phyloP scores from a whole-genome alignment of 2,113 vertebrate genomes.

The Serinus canaria region DNA sequence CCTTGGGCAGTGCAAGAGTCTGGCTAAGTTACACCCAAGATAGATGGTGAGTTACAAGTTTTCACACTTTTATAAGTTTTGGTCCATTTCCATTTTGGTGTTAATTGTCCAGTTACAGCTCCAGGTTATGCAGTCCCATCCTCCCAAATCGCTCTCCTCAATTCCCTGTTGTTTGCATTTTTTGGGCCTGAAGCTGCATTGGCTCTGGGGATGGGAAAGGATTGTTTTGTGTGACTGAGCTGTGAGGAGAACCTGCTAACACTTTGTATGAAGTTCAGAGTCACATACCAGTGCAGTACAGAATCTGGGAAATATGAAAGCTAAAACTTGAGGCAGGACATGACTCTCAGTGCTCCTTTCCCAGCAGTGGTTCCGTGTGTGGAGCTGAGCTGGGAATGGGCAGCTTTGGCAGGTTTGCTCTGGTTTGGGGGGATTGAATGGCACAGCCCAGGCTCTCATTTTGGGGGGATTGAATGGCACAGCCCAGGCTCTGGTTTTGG shows the following conservation, averaged over 20 bases:
- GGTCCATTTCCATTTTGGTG: not conserved
- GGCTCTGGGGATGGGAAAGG: not conserved
- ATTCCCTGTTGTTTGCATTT: not conserved
- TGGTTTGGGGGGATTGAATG: not conserved
- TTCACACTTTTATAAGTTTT: not conserved
- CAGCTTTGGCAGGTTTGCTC: not conserved
- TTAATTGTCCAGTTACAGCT: not conserved
- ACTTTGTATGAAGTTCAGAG: not conserved
- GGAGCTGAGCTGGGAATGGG: not conserved
- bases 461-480: too few species aligned
- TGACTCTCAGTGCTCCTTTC: not conserved
- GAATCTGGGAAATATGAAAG: not conserved
- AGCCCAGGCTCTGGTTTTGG: too few species aligned
- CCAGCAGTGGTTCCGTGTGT: not conserved
- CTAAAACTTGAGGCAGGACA: not conserved
- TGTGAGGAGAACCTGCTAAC: not conserved
- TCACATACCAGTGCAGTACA: not conserved
- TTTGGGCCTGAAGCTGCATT: not conserved
- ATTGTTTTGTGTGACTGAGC: not conserved
- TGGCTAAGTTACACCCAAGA: too few species aligned
- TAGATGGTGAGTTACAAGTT: fast-evolving
- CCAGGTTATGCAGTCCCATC: not conserved
- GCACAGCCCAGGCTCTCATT: not conserved
- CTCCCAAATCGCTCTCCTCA: not conserved
- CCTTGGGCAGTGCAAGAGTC: not conserved